Percentiles rank a stretch among this genome's conserved stretches.
Evolutionary conservation across 2,113 vertebrate species (phyloP).

Genomic region (Narcine bancroftii): DNA sequence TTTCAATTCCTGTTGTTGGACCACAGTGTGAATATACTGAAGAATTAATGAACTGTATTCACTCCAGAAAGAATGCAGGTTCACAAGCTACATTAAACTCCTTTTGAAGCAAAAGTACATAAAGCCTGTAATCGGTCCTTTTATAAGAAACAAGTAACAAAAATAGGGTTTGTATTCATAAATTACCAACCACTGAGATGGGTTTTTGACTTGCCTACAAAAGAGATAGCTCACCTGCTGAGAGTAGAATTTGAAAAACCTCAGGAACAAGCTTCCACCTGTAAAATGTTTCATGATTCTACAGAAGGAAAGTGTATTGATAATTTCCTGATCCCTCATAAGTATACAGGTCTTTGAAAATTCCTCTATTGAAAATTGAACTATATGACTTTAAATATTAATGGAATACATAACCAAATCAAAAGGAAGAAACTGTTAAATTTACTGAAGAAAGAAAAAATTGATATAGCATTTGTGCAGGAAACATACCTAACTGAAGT

Average conservation of each 20-base stretch:
- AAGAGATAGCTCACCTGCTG: not conserved
- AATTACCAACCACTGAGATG: not conserved
- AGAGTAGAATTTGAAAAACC: not conserved
- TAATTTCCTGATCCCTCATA: not conserved
- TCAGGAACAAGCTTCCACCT: not conserved
- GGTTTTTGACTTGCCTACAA: not conserved
- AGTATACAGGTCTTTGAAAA: not conserved
- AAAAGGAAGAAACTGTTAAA: too few species aligned
- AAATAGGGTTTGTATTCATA: not conserved
- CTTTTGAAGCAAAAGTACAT: not conserved
- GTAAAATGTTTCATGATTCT: not conserved
- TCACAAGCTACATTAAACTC: not conserved
- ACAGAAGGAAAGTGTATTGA: not conserved
- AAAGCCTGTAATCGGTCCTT: not conserved
- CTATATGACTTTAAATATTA: too few species aligned
- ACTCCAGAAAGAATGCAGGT: slow-evolving; percentile 7
- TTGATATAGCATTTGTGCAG: too few species aligned
- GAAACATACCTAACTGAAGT: too few species aligned
- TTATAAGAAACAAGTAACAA: not conserved
- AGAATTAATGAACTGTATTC: slow-evolving; percentile 22
- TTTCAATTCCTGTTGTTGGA: slow-evolving; percentile 31
- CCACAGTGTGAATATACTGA: slow-evolving; percentile 2
- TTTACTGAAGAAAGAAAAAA: too few species aligned
- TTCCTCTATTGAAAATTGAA: too few species aligned
- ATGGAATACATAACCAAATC: too few species aligned